These are phyloP conservation scores for Drosophila oshimai DNA, from an alignment of 1,140 invertebrate species.

Conservation along the genomic window DNA sequence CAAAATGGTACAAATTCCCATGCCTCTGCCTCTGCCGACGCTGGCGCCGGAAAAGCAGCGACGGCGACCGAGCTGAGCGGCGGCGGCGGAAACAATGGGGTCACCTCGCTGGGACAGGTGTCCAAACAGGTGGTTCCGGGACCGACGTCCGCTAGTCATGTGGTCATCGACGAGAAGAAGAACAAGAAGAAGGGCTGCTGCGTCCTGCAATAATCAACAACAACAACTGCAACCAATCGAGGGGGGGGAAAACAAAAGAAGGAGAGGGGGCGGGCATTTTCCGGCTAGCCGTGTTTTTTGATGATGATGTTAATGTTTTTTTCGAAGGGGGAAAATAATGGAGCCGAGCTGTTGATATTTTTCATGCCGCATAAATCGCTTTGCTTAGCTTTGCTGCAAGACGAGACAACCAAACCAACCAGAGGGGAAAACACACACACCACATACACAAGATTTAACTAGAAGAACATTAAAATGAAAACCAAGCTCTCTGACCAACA, in stretches of 20 bases:
- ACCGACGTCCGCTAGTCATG: constrained; percentile 82
- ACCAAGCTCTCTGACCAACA: constrained; percentile 55
- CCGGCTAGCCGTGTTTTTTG: constrained; percentile 23
- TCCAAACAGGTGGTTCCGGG: constrained; percentile 82
- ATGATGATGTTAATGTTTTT: constrained; percentile 5
- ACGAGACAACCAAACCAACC: constrained; percentile 21
- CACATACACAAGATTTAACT: neutral
- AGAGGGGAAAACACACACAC: neutral
- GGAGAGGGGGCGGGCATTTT: neutral
- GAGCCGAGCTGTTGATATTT: constrained; percentile 49
- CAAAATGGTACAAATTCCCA: constrained; percentile 82
- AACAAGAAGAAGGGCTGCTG: constrained; percentile 82
- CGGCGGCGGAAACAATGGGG: constrained; percentile 61
- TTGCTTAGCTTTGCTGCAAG: constrained; percentile 47
- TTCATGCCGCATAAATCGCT: constrained; percentile 57
- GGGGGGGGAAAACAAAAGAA: neutral
- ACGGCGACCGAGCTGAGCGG: constrained; percentile 22
- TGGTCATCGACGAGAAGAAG: constrained; percentile 82
- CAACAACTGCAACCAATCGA: neutral
- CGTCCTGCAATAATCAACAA: constrained; percentile 75
- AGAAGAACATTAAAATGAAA: neutral
- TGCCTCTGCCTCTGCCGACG: constrained; percentile 46
- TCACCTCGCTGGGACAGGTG: constrained; percentile 75
- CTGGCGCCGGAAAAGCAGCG: constrained; percentile 44
- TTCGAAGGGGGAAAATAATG: neutral